These are phyloP conservation scores for Hoplostethus mediterraneus DNA, from an alignment of 2,797 vertebrate genomes.

Conservation along the genomic window DNA sequence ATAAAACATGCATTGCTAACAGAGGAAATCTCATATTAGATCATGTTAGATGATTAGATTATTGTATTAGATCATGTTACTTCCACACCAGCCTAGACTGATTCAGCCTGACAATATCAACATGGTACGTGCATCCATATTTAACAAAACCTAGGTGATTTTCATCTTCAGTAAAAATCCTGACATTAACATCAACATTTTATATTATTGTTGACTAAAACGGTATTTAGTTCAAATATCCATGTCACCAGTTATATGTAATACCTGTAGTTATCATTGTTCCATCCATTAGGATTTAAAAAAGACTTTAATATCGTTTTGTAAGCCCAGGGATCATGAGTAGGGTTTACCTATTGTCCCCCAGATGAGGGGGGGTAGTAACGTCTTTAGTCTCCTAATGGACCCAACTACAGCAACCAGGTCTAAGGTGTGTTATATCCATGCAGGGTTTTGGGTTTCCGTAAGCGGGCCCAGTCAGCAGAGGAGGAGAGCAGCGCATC, in stretches of 20 bases:
- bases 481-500: slow-evolving; percentile 84
- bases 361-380: slow-evolving; percentile 1
- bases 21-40: slow-evolving; percentile 45
- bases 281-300: not conserved
- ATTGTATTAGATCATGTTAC: slow-evolving; percentile 19
- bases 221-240: not conserved
- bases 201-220: not conserved
- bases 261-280: slow-evolving; percentile 18
- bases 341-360: not conserved
- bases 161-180: not conserved
- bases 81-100: slow-evolving; percentile 5
- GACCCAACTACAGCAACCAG: slow-evolving; percentile 34
- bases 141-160: slow-evolving; percentile 30
- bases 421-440: slow-evolving; percentile 82
- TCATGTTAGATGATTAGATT: slow-evolving; percentile 19
- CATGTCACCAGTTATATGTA: not conserved
- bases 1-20: slow-evolving; percentile 60
- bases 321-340: not conserved
- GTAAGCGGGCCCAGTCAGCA: slow-evolving; percentile 86
- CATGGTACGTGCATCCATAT: slow-evolving; percentile 11
- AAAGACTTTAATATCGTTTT: not conserved
- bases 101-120: slow-evolving; percentile 21
- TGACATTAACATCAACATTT: slow-evolving; percentile 2
- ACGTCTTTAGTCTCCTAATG: slow-evolving; percentile 42
- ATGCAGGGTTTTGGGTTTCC: slow-evolving; percentile 86